A percentile compares a stretch with the other conserved stretches of the same genome.
Evolutionary conservation across 2,113 vertebrate species (phyloP).

Genomic region (Toxotes jaculatrix): DNA sequence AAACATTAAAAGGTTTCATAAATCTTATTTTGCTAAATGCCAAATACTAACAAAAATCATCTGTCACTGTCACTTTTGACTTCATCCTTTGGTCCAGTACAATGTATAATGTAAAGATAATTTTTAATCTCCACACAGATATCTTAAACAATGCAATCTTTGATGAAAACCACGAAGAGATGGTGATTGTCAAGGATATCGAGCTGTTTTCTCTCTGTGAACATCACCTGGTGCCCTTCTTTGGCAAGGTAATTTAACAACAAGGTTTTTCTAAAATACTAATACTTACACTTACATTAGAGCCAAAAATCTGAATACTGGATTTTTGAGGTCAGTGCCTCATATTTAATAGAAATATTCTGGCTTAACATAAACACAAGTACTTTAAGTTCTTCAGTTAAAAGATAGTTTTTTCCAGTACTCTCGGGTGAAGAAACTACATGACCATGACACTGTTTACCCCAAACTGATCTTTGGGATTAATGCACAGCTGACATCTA

Average conservation of each 20-base stretch:
- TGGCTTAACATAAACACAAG: too few relatives aligned
- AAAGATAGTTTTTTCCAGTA: background rate
- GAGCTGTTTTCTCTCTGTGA: constrained; percentile 79
- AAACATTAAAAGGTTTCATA: background rate
- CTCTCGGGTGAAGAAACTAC: too few relatives aligned
- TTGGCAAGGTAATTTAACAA: constrained; percentile 70
- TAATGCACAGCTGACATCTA: background rate
- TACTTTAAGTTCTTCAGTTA: background rate
- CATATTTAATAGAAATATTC: background rate
- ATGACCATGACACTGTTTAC: too few relatives aligned
- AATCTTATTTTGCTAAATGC: background rate
- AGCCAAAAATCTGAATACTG: background rate
- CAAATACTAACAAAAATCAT: too few relatives aligned
- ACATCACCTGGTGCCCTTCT: constrained; percentile 80
- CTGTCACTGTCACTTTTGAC: background rate
- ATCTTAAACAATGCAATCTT: constrained; percentile 78
- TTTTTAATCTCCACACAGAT: constrained; percentile 51
- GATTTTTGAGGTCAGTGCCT: background rate
- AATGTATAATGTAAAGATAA: background rate
- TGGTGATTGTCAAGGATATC: constrained; percentile 78
- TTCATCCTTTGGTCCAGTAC: background rate
- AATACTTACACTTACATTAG: background rate
- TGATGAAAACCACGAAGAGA: constrained; percentile 79
- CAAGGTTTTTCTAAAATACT: background rate
- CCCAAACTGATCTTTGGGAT: background rate